Percentiles rank a stretch among this genome's conserved stretches.
Evolutionary conservation across 2,888 invertebrate species (phyloP).

Genomic region (Nomada lathburiana): DNA sequence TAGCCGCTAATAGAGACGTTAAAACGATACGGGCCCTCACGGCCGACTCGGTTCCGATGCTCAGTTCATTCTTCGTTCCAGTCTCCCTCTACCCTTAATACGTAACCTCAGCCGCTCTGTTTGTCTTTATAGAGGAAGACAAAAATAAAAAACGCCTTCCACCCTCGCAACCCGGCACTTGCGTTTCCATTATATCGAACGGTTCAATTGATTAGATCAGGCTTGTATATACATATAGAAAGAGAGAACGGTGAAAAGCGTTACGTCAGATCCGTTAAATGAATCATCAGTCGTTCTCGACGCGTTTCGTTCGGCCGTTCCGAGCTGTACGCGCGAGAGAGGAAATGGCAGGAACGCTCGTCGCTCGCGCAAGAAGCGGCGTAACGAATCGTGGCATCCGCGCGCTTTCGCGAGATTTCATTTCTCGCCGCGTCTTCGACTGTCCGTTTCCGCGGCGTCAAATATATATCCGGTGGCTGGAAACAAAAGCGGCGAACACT

Average conservation of each 20-base stretch:
- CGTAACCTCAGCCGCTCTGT: conserved; percentile 1
- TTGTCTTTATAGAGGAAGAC: conserved; percentile 22
- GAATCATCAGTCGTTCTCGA: not conserved
- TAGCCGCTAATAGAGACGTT: conserved; percentile 84
- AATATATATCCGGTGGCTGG: conserved; percentile 24
- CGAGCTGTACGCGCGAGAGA: conserved; percentile 1
- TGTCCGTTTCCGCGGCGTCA: not conserved
- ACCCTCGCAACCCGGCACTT: conserved; percentile 19
- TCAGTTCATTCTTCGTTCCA: conserved; percentile 76
- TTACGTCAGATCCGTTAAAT: not conserved
- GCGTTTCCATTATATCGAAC: not conserved
- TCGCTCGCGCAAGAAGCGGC: conserved; percentile 16
- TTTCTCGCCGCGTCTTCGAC: not conserved
- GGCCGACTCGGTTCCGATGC: conserved; percentile 77
- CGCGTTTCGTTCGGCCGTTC: not conserved
- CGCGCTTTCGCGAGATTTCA: conserved; percentile 42
- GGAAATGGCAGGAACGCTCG: conserved; percentile 1
- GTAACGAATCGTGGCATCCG: conserved; percentile 47
- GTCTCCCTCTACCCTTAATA: conserved; percentile 10
- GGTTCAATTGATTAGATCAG: not conserved
- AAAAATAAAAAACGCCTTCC: conserved; percentile 19
- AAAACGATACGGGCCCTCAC: conserved; percentile 82
- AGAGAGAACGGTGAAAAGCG: not conserved
- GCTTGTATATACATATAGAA: not conserved
- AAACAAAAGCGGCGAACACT: conserved; percentile 47